These are phyloP conservation scores for Drosophila borborema DNA, from an alignment of 2,888 invertebrate genomes.

Conservation along the genomic window DNA sequence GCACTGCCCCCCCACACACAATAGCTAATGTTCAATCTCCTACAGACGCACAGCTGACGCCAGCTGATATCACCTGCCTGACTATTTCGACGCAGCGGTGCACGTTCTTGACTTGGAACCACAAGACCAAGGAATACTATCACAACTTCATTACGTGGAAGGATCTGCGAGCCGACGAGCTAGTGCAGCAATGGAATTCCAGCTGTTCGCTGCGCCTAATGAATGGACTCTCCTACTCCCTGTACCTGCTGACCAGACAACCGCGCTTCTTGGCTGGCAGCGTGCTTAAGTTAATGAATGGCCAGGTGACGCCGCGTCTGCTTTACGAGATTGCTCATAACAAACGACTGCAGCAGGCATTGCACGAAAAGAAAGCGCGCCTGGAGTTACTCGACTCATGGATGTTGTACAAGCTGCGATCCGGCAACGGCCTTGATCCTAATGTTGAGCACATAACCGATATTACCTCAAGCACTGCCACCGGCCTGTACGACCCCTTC, in stretches of 20 bases:
- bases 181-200: slow-evolving; percentile 92
- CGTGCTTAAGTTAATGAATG: slow-evolving; percentile 93
- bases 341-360: slow-evolving; percentile 88
- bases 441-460: slow-evolving; percentile 90
- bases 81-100: slow-evolving; percentile 93
- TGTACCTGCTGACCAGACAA: slow-evolving; percentile 92
- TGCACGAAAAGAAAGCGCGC: slow-evolving; percentile 88
- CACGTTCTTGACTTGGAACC: slow-evolving; percentile 94
- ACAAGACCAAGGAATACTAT: slow-evolving; percentile 90
- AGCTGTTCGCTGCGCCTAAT: slow-evolving; percentile 89
- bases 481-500: slow-evolving; percentile 97
- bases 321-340: slow-evolving; percentile 92
- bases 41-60: slow-evolving; percentile 89
- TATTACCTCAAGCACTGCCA: slow-evolving; percentile 95
- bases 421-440: slow-evolving; percentile 71
- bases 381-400: slow-evolving; percentile 97
- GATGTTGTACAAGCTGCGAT: slow-evolving; percentile 93
- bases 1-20: not conserved
- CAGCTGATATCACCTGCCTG: slow-evolving; percentile 90
- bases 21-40: slow-evolving; percentile 13
- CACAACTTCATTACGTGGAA: slow-evolving; percentile 97
- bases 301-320: slow-evolving; percentile 92
- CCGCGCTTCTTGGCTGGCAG: slow-evolving; percentile 94
- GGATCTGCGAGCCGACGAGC: slow-evolving; percentile 90
- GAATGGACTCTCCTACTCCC: slow-evolving; percentile 85